A percentile compares a stretch with the other conserved stretches of the same genome.
These are phyloP conservation scores for Uria lomvia DNA, from an alignment of 2,113 vertebrate genomes.

Conservation along the genomic window DNA sequence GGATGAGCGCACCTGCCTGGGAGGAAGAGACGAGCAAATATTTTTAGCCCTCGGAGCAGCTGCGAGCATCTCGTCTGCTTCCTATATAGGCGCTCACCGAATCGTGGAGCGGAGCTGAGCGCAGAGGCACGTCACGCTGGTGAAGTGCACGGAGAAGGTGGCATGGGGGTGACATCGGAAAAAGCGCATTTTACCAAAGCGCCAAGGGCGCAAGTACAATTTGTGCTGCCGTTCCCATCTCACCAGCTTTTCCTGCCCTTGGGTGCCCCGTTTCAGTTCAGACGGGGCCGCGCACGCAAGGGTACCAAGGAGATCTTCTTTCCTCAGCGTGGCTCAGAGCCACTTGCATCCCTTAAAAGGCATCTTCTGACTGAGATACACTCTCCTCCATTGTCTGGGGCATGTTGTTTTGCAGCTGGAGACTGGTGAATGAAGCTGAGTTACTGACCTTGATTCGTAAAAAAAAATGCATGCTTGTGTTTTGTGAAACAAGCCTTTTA, in stretches of 20 bases:
- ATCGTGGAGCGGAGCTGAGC: accelerated
- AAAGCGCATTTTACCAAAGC: not conserved
- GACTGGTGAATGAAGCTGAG: slow-evolving; percentile 50
- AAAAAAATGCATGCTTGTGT: not conserved
- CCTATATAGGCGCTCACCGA: not conserved
- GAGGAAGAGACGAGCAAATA: not conserved
- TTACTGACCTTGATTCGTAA: not conserved
- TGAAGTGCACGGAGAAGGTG: not conserved
- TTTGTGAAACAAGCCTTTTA: slow-evolving; percentile 26
- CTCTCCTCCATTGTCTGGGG: slow-evolving; percentile 2
- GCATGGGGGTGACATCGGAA: accelerated
- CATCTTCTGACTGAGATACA: not conserved
- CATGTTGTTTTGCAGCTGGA: slow-evolving; percentile 47
- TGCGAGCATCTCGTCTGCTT: not conserved
- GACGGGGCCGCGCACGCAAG: not conserved
- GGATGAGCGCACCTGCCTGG: not conserved
- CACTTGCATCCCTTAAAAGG: slow-evolving; percentile 16
- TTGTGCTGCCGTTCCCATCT: accelerated
- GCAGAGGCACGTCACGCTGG: accelerated
- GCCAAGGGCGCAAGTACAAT: accelerated
- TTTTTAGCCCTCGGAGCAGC: not conserved
- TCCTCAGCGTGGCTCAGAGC: not conserved
- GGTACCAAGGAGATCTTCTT: not conserved
- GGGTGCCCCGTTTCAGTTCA: not conserved
- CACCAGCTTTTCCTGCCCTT: not conserved